These are phyloP conservation scores for Coracias cyanogaster DNA, from an alignment of 2,797 vertebrate genomes.

Conservation along the genomic window DNA sequence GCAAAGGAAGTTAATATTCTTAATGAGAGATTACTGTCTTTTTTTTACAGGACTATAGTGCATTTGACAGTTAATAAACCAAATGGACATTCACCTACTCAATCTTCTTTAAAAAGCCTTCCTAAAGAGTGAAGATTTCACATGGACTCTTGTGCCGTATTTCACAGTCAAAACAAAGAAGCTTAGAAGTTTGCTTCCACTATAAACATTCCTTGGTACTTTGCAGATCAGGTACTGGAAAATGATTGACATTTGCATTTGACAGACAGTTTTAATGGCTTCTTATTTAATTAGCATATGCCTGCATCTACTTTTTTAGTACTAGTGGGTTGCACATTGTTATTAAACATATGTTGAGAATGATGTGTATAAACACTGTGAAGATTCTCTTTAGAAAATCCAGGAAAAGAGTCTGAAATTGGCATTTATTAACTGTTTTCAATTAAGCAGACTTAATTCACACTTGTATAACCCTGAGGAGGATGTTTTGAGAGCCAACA, in stretches of 20 bases:
- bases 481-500: neutral
- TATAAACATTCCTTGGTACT: neutral
- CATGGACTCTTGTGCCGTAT: neutral
- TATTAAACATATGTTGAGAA: neutral
- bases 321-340: neutral
- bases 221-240: neutral
- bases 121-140: neutral
- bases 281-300: neutral
- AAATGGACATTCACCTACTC: neutral
- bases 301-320: neutral
- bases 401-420: neutral
- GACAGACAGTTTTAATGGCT: neutral
- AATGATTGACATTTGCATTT: neutral
- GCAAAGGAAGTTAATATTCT: neutral
- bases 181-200: neutral
- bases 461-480: neutral
- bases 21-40: neutral
- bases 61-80: neutral
- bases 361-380: neutral
- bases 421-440: neutral
- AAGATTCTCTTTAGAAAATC: neutral
- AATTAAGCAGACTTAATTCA: neutral
- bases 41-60: neutral
- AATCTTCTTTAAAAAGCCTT: neutral
- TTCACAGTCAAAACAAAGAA: neutral